These are phyloP conservation scores for Sarotherodon lohbergeri DNA, from an alignment of 2,113 vertebrate genomes.

Conservation along the genomic window DNA sequence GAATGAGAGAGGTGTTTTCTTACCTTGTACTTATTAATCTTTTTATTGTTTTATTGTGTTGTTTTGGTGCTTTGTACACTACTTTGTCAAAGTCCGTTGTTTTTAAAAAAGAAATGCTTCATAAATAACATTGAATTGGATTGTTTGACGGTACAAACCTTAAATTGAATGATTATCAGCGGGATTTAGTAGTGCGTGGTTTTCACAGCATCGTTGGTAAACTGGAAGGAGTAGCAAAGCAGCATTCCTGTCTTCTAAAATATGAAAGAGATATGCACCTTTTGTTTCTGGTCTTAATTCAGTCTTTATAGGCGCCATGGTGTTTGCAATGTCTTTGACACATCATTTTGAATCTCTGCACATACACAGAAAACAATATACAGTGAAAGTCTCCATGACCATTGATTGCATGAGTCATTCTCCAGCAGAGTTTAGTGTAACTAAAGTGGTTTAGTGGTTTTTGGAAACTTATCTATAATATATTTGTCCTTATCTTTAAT, in stretches of 20 bases:
- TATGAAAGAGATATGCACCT: background rate
- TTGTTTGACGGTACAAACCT: background rate
- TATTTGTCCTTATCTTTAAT: background rate
- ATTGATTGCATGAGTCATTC: background rate
- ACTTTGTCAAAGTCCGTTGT: background rate
- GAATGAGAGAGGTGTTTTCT: background rate
- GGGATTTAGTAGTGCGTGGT: background rate
- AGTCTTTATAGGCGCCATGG: background rate
- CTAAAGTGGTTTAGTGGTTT: background rate
- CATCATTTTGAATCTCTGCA: background rate
- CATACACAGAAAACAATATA: background rate
- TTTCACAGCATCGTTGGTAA: accelerated
- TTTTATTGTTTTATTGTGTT: background rate
- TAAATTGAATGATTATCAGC: background rate
- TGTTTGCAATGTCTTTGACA: background rate
- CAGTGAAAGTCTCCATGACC: background rate
- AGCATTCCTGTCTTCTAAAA: background rate
- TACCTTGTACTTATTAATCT: background rate
- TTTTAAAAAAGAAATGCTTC: background rate
- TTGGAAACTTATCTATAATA: background rate
- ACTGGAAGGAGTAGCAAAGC: background rate
- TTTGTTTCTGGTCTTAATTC: background rate
- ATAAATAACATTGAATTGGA: background rate
- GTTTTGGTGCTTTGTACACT: background rate
- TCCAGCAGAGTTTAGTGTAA: background rate